Evolutionary conservation across 1,140 invertebrate species (phyloP).

Genomic region (Trachymyrmex septentrionalis): DNA sequence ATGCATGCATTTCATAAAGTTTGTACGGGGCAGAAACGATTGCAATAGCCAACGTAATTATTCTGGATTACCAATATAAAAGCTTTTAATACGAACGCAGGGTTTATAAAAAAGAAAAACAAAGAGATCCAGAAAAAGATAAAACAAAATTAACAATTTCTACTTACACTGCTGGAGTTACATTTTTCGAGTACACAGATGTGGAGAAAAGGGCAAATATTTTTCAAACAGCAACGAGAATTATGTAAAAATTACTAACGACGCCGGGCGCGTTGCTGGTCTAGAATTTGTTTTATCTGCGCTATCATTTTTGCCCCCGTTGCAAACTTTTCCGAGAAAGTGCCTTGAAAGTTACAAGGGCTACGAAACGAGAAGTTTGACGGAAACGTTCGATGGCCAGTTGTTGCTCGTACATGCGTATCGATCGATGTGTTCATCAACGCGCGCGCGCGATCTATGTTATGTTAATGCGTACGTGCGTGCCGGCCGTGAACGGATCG

Average conservation of each 20-base stretch:
- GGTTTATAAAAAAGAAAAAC: neutral
- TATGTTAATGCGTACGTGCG: slow-evolving; percentile 75
- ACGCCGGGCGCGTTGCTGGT: neutral
- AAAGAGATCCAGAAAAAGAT: neutral
- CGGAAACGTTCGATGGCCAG: slow-evolving; percentile 27
- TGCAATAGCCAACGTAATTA: slow-evolving; percentile 5
- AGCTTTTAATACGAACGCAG: neutral
- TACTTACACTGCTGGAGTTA: neutral
- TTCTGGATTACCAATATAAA: neutral
- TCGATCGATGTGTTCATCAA: slow-evolving; percentile 52
- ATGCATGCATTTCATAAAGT: slow-evolving; percentile 16
- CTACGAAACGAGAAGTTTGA: slow-evolving; percentile 17
- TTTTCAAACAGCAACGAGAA: neutral
- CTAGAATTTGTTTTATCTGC: slow-evolving; percentile 3
- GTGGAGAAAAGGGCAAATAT: neutral
- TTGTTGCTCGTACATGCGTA: slow-evolving; percentile 11
- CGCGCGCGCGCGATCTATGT: slow-evolving; percentile 50
- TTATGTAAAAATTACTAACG: slow-evolving; percentile 5
- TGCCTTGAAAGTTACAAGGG: neutral
- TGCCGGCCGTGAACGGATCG: slow-evolving; percentile 62
- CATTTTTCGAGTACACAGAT: neutral
- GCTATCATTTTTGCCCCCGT: neutral
- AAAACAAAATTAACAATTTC: slow-evolving; percentile 22
- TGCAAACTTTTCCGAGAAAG: slow-evolving; percentile 6
- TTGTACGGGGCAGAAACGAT: neutral